Evolutionary conservation across 1,140 invertebrate species (phyloP).

Genomic region (Cyclina sinensis): DNA sequence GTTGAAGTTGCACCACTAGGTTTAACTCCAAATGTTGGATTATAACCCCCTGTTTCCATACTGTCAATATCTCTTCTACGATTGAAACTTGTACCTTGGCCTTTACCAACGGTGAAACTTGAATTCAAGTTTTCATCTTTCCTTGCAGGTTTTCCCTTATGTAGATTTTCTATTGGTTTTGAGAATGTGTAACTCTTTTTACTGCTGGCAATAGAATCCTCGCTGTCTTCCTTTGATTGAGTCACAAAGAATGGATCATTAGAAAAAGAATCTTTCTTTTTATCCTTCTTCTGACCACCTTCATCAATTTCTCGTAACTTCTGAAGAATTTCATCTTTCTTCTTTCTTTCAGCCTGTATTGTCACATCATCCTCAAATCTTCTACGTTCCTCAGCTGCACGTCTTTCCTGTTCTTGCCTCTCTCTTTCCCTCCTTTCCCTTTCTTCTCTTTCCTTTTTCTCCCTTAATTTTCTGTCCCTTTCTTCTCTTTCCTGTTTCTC

Average conservation of each 20-base stretch:
- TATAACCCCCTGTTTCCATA: slow-evolving; percentile 74
- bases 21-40: slow-evolving; percentile 74
- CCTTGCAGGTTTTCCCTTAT: slow-evolving; percentile 78
- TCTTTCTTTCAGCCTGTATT: slow-evolving; percentile 76
- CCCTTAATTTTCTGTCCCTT: slow-evolving; percentile 52
- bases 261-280: background rate
- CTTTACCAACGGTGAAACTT: slow-evolving; percentile 46
- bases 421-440: slow-evolving; percentile 59
- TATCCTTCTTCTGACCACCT: slow-evolving; percentile 46
- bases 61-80: slow-evolving; percentile 60
- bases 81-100: slow-evolving; percentile 14
- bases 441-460: slow-evolving; percentile 66
- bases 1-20: background rate
- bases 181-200: slow-evolving; percentile 76
- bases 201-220: slow-evolving; percentile 60
- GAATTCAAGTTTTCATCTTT: slow-evolving; percentile 73
- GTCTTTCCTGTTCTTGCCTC: slow-evolving; percentile 62
- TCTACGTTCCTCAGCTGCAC: slow-evolving; percentile 67
- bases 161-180: slow-evolving; percentile 78
- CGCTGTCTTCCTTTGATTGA: slow-evolving; percentile 39
- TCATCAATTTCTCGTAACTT: slow-evolving; percentile 77
- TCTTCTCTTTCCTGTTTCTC: slow-evolving; percentile 53
- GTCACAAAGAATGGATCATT: slow-evolving; percentile 67
- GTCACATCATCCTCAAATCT: slow-evolving; percentile 75
- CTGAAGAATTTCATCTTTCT: slow-evolving; percentile 78